Evolutionary conservation across 2,797 vertebrate species (phyloP).

Genomic region (Petrocephalus schoutedeni): DNA sequence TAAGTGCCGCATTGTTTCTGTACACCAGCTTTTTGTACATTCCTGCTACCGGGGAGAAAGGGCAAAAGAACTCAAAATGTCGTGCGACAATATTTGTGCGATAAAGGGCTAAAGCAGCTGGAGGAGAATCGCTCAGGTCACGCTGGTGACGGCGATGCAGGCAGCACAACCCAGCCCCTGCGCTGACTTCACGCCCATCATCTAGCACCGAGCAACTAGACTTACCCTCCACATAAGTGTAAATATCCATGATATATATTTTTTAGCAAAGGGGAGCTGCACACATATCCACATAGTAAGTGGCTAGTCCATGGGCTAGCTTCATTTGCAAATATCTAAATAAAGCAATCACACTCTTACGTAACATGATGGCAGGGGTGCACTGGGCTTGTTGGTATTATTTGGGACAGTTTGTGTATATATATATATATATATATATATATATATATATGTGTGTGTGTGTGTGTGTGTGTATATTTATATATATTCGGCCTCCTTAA

Average conservation of each 20-base stretch:
- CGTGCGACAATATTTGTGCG: background rate
- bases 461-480: background rate
- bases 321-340: background rate
- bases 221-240: background rate
- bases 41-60: background rate
- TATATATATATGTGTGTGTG: too few relatives aligned
- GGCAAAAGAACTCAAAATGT: background rate
- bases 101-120: background rate
- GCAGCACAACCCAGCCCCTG: background rate
- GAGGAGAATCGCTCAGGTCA: background rate
- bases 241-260: background rate
- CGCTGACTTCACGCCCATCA: background rate
- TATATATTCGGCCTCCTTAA: background rate
- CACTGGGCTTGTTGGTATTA: background rate
- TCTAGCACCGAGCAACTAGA: background rate
- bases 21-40: background rate
- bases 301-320: background rate
- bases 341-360: background rate
- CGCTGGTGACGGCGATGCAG: background rate
- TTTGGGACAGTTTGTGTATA: background rate
- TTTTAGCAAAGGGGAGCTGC: background rate
- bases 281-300: background rate
- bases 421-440: background rate
- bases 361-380: background rate
- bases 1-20: background rate